Evolutionary conservation across 2,113 vertebrate genomes (phyloP).

Genomic region (Balaenoptera acutorostrata): DNA sequence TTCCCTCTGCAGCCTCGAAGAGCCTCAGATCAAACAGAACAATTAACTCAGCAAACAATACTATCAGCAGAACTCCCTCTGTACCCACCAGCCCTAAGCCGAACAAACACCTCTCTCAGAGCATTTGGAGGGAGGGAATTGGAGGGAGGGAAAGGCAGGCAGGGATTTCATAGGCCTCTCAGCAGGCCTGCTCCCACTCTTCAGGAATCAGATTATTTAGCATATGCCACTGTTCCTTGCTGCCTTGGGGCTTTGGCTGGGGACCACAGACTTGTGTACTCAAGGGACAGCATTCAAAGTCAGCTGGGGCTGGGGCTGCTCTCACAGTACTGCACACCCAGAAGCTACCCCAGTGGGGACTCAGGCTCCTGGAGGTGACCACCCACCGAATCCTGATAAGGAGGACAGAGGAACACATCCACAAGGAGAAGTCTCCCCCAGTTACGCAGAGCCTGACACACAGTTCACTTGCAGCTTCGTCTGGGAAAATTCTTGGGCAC

Average conservation of each 20-base stretch:
- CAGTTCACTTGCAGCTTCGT: not conserved
- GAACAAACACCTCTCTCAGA: constrained; percentile 80
- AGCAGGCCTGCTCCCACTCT: constrained; percentile 69
- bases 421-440: not conserved
- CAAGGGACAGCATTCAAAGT: not conserved
- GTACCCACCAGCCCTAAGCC: constrained; percentile 77
- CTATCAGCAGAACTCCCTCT: constrained; percentile 78
- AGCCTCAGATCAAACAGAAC: constrained; percentile 80
- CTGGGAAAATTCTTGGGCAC: constrained; percentile 2
- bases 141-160: constrained; percentile 80
- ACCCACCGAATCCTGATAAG: not conserved
- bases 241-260: constrained; percentile 45
- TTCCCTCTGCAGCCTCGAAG: constrained; percentile 70
- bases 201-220: constrained; percentile 66
- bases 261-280: not conserved
- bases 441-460: not conserved
- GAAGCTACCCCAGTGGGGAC: not conserved
- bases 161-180: constrained; percentile 75
- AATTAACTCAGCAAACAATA: constrained; percentile 86
- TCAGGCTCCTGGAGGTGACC: not conserved
- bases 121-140: constrained; percentile 77
- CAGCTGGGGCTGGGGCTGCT: not conserved
- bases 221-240: constrained; percentile 69
- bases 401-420: not conserved
- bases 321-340: not conserved